Percentiles rank a stretch among this genome's conserved stretches.
phyloP scores from a whole-genome alignment of 2,888 invertebrate species.

The Escarpia spicata region DNA sequence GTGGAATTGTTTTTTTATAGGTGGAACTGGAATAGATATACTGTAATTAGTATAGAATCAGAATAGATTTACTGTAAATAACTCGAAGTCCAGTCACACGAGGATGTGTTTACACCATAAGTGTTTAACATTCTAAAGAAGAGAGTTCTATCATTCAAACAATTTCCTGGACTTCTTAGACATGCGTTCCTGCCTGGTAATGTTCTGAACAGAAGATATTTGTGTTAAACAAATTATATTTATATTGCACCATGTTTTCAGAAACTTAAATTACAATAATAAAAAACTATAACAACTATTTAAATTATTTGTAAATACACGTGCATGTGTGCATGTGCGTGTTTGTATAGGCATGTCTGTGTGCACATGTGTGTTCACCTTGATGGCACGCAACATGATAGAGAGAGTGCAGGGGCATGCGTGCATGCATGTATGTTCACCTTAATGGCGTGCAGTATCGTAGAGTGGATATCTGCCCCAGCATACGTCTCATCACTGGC shows the following conservation, averaged over 20 bases:
- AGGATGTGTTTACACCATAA: no score
- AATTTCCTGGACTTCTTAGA: no score
- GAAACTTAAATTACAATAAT: no score
- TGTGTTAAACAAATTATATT: not conserved
- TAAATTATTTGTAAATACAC: not conserved
- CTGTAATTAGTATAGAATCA: no score
- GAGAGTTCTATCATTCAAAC: no score
- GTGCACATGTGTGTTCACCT: not conserved
- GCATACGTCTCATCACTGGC: slow-evolving; percentile 51
- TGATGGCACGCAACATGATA: not conserved
- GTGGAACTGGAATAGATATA: no score
- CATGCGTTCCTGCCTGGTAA: not conserved
- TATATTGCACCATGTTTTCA: not conserved
- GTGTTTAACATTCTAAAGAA: no score
- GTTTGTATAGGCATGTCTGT: not conserved
- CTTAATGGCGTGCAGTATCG: slow-evolving; percentile 56
- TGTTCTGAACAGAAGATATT: not conserved
- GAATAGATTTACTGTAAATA: no score
- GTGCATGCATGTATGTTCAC: slow-evolving; percentile 37
- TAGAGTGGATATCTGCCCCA: slow-evolving; percentile 53
- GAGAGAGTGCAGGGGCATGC: not conserved
- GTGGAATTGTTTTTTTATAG: no score
- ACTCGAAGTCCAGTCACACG: no score
- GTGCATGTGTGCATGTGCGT: not conserved
- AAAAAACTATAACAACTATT: no score